A percentile compares a stretch with the other conserved stretches of the same genome.
phyloP scores from a whole-genome alignment of 2,888 invertebrate genomes.

The Neocrepidodera transversa region DNA sequence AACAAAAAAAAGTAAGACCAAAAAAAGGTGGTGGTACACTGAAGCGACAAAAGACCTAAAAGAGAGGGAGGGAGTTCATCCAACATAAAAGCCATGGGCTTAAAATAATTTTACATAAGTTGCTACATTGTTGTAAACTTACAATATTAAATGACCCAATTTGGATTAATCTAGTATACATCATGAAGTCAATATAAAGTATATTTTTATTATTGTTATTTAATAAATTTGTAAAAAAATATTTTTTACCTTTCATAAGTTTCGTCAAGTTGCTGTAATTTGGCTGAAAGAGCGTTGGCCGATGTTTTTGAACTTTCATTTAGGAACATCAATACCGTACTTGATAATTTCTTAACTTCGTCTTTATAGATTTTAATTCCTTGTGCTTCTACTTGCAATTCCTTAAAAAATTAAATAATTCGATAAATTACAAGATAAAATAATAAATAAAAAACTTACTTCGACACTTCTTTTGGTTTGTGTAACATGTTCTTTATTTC shows the following conservation, averaged over 20 bases:
- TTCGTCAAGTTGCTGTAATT: conserved; percentile 72
- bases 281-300: conserved; percentile 72
- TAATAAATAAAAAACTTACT: conserved; percentile 62
- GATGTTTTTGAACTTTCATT: conserved; percentile 72
- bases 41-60: no score
- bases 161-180: no score
- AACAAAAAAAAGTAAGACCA: no score
- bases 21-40: no score
- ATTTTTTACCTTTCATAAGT: conserved; percentile 70
- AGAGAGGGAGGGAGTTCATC: no score
- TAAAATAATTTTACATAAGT: no score
- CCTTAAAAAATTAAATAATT: conserved; percentile 61
- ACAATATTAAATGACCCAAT: no score
- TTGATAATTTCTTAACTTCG: conserved; percentile 73
- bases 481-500: conserved; percentile 76
- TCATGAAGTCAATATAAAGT: no score
- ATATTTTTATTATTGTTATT: no score
- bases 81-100: no score
- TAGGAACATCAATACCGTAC: conserved; percentile 74
- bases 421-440: background rate
- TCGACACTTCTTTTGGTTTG: conserved; percentile 76
- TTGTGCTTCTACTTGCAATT: conserved; percentile 76
- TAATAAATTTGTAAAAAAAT: no score
- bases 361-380: conserved; percentile 72
- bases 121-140: no score